A percentile compares a stretch with the other conserved stretches of the same genome.
These are phyloP conservation scores for Candidula unifasciata DNA, from an alignment of 2,888 invertebrate species.

Conservation along the genomic window DNA sequence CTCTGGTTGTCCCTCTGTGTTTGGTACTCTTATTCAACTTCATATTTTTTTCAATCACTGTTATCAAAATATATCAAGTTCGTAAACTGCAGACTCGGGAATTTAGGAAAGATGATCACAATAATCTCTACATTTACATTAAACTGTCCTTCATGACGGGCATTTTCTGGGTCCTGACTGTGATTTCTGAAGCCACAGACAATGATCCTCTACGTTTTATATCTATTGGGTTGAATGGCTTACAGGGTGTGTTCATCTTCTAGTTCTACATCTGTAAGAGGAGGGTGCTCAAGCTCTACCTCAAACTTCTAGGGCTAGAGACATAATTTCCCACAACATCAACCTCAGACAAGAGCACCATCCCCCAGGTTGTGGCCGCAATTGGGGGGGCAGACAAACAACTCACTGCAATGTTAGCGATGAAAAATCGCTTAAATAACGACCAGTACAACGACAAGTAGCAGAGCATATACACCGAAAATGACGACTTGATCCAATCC, in stretches of 20 bases:
- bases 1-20: constrained; percentile 30
- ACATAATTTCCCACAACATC: background rate
- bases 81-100: background rate
- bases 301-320: background rate
- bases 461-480: too few species aligned
- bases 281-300: constrained; percentile 35
- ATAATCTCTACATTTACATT: constrained; percentile 40
- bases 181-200: constrained; percentile 34
- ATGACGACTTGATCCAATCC: too few species aligned
- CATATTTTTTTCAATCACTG: constrained; percentile 18
- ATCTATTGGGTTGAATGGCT: constrained; percentile 40
- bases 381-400: too few species aligned
- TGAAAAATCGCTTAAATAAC: too few species aligned
- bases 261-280: constrained; percentile 43
- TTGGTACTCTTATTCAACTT: constrained; percentile 10
- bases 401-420: too few species aligned
- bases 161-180: constrained; percentile 28
- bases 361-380: too few species aligned
- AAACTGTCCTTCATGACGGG: constrained; percentile 47
- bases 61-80: constrained; percentile 35
- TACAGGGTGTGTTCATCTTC: constrained; percentile 46
- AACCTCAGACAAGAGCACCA: too few species aligned
- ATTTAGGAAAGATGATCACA: constrained; percentile 32
- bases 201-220: constrained; percentile 37
- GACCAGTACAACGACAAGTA: too few species aligned